Evolutionary conservation across 1,140 invertebrate species (phyloP).

Genomic region (Megalopta genalis): DNA sequence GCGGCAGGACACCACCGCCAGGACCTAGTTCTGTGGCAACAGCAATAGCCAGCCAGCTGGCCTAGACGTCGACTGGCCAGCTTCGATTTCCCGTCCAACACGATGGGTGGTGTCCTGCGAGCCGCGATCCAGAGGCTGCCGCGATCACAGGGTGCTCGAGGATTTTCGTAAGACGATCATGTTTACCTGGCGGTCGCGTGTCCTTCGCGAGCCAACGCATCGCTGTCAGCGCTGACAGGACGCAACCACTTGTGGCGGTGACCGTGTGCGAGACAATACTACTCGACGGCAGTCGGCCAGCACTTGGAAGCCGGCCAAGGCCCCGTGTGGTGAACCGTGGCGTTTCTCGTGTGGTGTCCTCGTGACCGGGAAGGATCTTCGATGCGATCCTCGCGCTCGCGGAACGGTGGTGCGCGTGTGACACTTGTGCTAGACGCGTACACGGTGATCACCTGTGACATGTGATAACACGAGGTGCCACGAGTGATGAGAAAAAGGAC

Average conservation of each 20-base stretch:
- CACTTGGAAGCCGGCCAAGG: slow-evolving; percentile 36
- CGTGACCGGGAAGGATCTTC: neutral
- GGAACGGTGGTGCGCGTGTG: slow-evolving; percentile 35
- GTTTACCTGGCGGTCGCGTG: neutral
- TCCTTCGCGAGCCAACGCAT: neutral
- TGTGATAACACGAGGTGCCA: slow-evolving; percentile 17
- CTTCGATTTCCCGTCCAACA: slow-evolving; percentile 25
- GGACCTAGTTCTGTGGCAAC: neutral
- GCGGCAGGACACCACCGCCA: slow-evolving; percentile 6
- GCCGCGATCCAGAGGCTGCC: neutral
- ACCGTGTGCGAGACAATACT: slow-evolving; percentile 15
- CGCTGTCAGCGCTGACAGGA: slow-evolving; percentile 44
- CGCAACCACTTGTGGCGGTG: slow-evolving; percentile 77
- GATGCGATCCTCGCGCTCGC: slow-evolving; percentile 18
- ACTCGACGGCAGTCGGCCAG: slow-evolving; percentile 1
- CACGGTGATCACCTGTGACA: slow-evolving; percentile 14
- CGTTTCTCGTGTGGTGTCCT: neutral
- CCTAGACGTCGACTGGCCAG: neutral
- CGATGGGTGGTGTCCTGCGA: slow-evolving; percentile 35
- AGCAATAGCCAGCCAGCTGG: slow-evolving; percentile 22
- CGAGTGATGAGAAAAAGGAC: slow-evolving; percentile 46
- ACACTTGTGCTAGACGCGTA: slow-evolving; percentile 10
- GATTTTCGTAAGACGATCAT: neutral
- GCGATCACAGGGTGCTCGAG: neutral
- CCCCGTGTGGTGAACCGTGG: slow-evolving; percentile 2